phyloP scores from a whole-genome alignment of 2,113 vertebrate genomes.

The Triplophysa siluroides region DNA sequence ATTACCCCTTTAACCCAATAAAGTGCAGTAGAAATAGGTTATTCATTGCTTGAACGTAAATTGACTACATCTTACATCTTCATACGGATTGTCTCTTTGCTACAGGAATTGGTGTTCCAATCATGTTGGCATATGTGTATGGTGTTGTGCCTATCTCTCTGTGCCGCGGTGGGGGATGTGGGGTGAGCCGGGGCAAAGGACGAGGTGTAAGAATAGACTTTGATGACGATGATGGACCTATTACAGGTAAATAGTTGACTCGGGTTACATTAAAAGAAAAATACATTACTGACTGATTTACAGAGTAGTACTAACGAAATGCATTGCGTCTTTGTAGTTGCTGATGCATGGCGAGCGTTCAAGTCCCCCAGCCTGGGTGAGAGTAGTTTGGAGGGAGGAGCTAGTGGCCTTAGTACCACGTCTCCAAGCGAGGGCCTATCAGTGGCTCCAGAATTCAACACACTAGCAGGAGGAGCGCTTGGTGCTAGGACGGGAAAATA shows the following conservation, averaged over 20 bases:
- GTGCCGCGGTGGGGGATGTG: slow-evolving; percentile 94
- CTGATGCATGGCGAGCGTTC: slow-evolving; percentile 95
- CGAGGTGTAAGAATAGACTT: slow-evolving; percentile 96
- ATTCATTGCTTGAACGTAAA: neutral
- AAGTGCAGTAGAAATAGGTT: too few relatives aligned
- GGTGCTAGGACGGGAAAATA: slow-evolving; percentile 87
- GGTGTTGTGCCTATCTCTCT: slow-evolving; percentile 96
- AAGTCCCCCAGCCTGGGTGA: slow-evolving; percentile 97
- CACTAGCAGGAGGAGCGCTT: slow-evolving; percentile 87
- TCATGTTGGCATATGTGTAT: slow-evolving; percentile 98
- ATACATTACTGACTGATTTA: neutral
- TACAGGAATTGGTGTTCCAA: slow-evolving; percentile 95
- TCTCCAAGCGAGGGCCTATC: slow-evolving; percentile 89
- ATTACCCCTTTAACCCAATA: too few relatives aligned
- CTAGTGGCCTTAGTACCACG: slow-evolving; percentile 91
- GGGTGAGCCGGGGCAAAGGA: slow-evolving; percentile 93
- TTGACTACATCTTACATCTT: neutral
- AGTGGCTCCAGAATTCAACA: slow-evolving; percentile 89
- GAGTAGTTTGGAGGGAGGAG: slow-evolving; percentile 93
- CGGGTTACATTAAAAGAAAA: neutral
- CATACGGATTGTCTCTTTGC: neutral
- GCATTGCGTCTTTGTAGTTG: slow-evolving; percentile 74
- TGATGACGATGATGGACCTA: slow-evolving; percentile 95
- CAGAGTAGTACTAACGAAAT: neutral
- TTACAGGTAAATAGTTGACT: slow-evolving; percentile 81